Evolutionary conservation across 2,888 invertebrate species (phyloP).

Genomic region (Diloba caeruleocephala): DNA sequence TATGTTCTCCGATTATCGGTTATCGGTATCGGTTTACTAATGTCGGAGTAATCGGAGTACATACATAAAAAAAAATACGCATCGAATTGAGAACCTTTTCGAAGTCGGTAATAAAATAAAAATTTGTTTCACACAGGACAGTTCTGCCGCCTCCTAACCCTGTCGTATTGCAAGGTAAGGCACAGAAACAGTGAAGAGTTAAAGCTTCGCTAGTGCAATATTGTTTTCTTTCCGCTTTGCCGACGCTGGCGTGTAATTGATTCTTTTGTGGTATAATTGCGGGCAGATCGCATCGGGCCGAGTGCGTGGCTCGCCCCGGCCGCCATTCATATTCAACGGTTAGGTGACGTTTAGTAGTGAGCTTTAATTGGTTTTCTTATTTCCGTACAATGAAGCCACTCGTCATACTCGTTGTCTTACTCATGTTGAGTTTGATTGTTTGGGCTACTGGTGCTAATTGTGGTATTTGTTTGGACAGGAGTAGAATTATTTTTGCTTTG

Average conservation of each 20-base stretch:
- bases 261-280: slow-evolving; percentile 84
- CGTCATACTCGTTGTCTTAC: slow-evolving; percentile 51
- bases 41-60: too few species aligned
- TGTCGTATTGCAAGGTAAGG: slow-evolving; percentile 66
- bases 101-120: too few species aligned
- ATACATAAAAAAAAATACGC: too few species aligned
- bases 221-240: slow-evolving; percentile 78
- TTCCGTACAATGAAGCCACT: slow-evolving; percentile 58
- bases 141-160: slow-evolving; percentile 56
- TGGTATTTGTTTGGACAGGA: slow-evolving; percentile 29
- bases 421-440: slow-evolving; percentile 31
- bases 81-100: too few species aligned
- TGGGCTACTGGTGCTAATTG: slow-evolving; percentile 40
- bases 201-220: slow-evolving; percentile 77
- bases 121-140: too few species aligned
- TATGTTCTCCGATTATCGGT: too few species aligned
- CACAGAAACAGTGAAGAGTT: slow-evolving; percentile 75
- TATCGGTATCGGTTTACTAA: too few species aligned
- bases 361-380: slow-evolving; percentile 76
- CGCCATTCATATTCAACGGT: slow-evolving; percentile 74
- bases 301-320: slow-evolving; percentile 54
- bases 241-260: slow-evolving; percentile 75
- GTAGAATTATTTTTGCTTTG: slow-evolving; percentile 40
- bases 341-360: slow-evolving; percentile 69
- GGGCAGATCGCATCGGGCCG: slow-evolving; percentile 74